These are phyloP conservation scores for Ferrisia virgata DNA, from an alignment of 2,888 invertebrate genomes.

Conservation along the genomic window DNA sequence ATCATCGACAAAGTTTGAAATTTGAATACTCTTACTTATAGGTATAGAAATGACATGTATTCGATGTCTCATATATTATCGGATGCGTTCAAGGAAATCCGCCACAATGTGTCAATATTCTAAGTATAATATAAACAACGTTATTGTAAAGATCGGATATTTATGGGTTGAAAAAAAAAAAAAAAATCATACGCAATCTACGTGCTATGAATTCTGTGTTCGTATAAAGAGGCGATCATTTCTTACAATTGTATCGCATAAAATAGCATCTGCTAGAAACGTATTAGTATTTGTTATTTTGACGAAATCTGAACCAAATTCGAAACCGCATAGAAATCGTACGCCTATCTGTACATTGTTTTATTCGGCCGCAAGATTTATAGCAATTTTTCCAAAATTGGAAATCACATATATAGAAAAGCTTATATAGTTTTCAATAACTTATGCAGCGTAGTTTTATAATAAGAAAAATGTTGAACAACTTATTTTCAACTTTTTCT, in stretches of 20 bases:
- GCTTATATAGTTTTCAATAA: no score
- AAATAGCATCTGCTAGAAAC: background rate
- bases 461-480: no score
- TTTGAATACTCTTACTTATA: no score
- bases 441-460: no score
- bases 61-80: background rate
- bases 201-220: background rate
- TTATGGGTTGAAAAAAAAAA: background rate
- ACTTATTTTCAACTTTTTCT: no score
- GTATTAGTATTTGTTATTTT: background rate
- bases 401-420: background rate
- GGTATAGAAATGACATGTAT: background rate
- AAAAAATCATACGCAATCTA: background rate
- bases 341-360: background rate
- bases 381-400: background rate
- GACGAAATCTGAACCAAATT: background rate
- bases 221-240: background rate
- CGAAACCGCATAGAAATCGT: background rate
- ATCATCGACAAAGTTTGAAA: background rate
- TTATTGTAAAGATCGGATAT: background rate
- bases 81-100: background rate
- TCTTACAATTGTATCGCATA: background rate
- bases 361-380: background rate
- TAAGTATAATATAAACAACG: background rate
- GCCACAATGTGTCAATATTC: background rate